These are phyloP conservation scores for Caenorhabditis wallacei DNA, from an alignment of 2,888 invertebrate species.

Conservation along the genomic window DNA sequence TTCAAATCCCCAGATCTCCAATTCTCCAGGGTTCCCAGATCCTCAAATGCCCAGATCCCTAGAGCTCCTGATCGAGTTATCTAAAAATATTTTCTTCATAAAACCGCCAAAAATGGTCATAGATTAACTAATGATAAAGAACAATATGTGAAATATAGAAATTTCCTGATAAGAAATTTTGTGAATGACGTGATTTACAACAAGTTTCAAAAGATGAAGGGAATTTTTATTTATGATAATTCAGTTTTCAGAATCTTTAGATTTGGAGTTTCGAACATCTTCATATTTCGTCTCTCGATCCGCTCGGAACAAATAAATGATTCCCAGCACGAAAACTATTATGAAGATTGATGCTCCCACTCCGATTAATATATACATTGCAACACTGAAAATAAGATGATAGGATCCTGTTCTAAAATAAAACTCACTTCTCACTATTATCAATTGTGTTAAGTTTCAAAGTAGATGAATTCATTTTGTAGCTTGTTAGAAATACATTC, in stretches of 20 bases:
- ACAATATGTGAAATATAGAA: background rate
- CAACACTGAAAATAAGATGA: background rate
- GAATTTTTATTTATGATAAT: background rate
- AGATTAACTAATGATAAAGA: background rate
- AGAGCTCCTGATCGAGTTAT: too few species aligned
- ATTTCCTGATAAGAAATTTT: background rate
- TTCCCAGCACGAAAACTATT: conserved; percentile 2
- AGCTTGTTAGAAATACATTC: background rate
- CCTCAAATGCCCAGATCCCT: too few species aligned
- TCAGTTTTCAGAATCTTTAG: too few species aligned
- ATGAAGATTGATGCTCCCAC: background rate
- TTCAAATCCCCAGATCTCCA: too few species aligned
- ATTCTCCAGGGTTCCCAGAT: too few species aligned
- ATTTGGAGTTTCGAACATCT: background rate
- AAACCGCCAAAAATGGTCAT: background rate
- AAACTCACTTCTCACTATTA: background rate
- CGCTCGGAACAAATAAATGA: background rate
- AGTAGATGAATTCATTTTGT: background rate
- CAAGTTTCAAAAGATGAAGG: background rate
- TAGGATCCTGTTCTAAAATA: background rate
- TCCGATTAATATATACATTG: background rate
- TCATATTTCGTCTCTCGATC: background rate
- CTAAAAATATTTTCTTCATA: too few species aligned
- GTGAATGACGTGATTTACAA: background rate
- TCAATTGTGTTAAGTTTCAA: background rate